Evolutionary conservation across 2,797 vertebrate genomes (phyloP).

Genomic region (Phoebastria nigripes): DNA sequence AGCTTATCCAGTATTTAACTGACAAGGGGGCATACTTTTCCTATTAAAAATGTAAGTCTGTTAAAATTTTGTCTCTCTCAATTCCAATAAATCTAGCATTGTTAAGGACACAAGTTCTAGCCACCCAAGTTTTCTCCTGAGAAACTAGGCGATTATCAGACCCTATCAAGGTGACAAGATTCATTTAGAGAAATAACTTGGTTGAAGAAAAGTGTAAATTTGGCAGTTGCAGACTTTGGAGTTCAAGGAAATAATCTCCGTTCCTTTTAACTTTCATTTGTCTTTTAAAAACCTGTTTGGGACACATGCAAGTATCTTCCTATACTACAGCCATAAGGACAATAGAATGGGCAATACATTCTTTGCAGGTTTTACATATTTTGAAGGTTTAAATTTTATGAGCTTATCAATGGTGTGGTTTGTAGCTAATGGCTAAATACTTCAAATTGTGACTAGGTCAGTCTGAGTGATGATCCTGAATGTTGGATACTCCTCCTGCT

Average conservation of each 20-base stretch:
- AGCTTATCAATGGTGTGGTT: background rate
- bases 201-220: background rate
- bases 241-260: background rate
- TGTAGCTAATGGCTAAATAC: background rate
- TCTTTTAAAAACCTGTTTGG: background rate
- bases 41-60: background rate
- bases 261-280: background rate
- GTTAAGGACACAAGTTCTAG: background rate
- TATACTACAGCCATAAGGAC: background rate
- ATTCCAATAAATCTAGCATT: background rate
- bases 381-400: background rate
- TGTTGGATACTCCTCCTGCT: background rate
- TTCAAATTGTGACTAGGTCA: background rate
- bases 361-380: background rate
- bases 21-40: background rate
- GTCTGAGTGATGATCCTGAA: background rate
- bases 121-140: background rate
- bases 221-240: background rate
- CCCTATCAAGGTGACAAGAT: background rate
- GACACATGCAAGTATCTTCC: background rate
- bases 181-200: background rate
- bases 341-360: background rate
- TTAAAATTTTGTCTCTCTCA: background rate
- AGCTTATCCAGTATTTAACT: background rate
- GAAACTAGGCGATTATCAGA: background rate